Evolutionary conservation across 92 coral and sea anemone species (phyloP), one percentile per base, ranked within the genome.

Genomic region (Zoanthus sociatus): DNA sequence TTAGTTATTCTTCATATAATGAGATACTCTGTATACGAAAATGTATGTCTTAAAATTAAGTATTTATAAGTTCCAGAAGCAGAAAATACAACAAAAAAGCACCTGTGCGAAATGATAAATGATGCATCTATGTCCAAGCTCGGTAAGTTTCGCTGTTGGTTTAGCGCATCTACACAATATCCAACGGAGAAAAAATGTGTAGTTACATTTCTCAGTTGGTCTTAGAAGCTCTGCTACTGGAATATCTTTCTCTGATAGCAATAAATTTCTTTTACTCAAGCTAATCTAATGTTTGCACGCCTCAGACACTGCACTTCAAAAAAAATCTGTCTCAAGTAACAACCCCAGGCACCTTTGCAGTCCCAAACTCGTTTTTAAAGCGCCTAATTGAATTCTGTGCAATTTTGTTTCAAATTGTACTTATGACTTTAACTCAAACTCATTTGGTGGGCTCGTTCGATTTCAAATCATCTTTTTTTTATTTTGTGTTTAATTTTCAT

Each of bases 131-230:
- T 74, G 13, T 74, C 33, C 17, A 74, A 74, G 78, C 61, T 74
- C 33, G 47, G 60, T 12, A 46, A 18, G 30, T 69, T 69, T 69
- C 30, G 9, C 37, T 69, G 74, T 69, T 74, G 78, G n/a, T 74
- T 74, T 47, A 42, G 13, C 60, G 30, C 78, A 61, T 42, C 33
- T 74, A 74, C 20, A 47, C 78, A 74, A 74, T 15, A 74, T 61
- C 78, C 78, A 74, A 74, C 78, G 78, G 61, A 61, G 78, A 61
- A 74, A 74, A 74, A 74, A 47, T 74, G 78, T 46, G 78, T 61
- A 74, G 78, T 74, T 74, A 74, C 37, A 74, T 74, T 74, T 61
- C 78, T 47, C 78, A 47, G 47, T 74, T 74, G 3, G 42, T 37
- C 1, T 37, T 37, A 37, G 78, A 74, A 74, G 78, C 78, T 74